Conservation (phyloP, 2,113 vertebrate genomes). For the Plestiodon gilberti region DNA sequence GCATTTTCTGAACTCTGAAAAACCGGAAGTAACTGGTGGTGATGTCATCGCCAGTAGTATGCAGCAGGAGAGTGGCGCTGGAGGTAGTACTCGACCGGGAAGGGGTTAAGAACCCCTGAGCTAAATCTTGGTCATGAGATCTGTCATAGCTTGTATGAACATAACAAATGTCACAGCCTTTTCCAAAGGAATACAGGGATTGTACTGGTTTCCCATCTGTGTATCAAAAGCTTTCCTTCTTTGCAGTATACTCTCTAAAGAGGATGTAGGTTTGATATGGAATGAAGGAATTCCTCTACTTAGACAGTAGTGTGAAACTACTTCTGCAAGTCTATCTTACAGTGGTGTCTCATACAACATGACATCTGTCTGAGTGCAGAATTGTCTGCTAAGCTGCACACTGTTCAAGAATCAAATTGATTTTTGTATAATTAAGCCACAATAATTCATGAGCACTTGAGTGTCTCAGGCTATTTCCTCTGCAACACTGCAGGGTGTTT, state of each 20-base stretch:
- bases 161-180: neutral
- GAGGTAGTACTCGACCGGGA: too few species aligned
- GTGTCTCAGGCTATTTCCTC: neutral
- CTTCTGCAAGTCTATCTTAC: neutral
- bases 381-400: conserved; percentile 2
- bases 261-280: neutral
- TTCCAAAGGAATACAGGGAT: neutral
- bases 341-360: conserved; percentile 18
- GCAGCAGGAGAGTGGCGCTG: too few species aligned
- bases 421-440: neutral
- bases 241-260: neutral
- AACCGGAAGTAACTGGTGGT: too few species aligned
- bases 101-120: too few species aligned
- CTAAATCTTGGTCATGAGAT: neutral
- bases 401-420: neutral
- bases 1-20: too few species aligned
- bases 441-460: too few species aligned
- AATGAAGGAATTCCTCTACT: neutral
- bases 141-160: neutral
- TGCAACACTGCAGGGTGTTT: neutral
- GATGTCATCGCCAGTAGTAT: too few species aligned
- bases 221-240: neutral
- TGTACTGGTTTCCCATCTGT: neutral
- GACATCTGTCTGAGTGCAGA: neutral
- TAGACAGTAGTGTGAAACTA: neutral